phyloP scores from a whole-genome alignment of 2,888 invertebrate genomes.

The Arrhopalites spinosus region DNA sequence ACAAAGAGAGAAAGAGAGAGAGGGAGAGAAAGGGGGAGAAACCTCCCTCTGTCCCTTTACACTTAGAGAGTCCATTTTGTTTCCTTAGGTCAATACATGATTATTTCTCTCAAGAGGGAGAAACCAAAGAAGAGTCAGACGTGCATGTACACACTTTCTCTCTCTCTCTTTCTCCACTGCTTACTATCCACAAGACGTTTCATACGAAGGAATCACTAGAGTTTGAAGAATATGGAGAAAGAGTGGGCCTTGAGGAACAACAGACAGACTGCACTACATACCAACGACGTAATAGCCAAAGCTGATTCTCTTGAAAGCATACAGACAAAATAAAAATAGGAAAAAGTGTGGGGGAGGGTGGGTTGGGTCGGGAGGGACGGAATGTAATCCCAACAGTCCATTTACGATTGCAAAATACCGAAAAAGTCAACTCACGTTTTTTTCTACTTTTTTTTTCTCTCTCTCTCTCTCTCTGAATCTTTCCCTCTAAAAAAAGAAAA shows the following conservation, averaged over 20 bases:
- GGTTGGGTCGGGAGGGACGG: not conserved
- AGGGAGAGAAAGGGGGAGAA: too few species aligned
- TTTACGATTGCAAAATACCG: conserved; percentile 50
- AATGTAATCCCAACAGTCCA: conserved; percentile 50
- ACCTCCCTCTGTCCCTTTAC: conserved; percentile 24
- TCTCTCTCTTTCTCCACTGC: not conserved
- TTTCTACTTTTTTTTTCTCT: conserved; percentile 4
- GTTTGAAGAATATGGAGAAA: too few species aligned
- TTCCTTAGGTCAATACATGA: conserved; percentile 36
- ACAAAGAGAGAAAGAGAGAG: too few species aligned
- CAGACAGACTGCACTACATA: too few species aligned
- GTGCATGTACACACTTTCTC: conserved; percentile 20
- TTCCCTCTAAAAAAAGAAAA: not conserved
- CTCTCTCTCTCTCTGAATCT: conserved; percentile 6
- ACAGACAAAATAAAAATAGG: not conserved
- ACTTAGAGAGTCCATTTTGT: conserved; percentile 29
- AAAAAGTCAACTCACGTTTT: conserved; percentile 49
- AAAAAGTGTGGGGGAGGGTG: not conserved
- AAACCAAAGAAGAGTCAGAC: conserved; percentile 25
- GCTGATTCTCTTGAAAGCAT: too few species aligned
- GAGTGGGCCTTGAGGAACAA: too few species aligned
- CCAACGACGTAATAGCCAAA: too few species aligned
- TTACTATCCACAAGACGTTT: not conserved
- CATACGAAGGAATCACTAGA: not conserved
- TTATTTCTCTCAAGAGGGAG: conserved; percentile 35